Conservation (phyloP, 2,797 vertebrate species). For the Vireo griseus region DNA sequence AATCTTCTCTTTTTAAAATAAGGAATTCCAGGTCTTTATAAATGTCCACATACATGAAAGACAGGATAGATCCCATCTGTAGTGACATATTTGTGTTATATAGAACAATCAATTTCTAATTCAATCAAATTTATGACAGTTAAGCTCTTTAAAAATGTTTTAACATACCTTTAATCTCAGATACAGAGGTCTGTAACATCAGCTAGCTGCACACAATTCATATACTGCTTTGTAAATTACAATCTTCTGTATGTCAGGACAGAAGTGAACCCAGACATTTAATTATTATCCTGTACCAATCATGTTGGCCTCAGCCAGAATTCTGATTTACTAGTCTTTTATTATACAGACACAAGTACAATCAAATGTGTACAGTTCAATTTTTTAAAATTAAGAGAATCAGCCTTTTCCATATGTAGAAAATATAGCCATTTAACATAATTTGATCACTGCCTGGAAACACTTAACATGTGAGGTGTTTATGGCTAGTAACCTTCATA, state of each 20-base stretch:
- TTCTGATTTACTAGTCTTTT: conserved; percentile 24
- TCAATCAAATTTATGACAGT: conserved; percentile 28
- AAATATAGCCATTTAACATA: neutral
- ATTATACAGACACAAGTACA: neutral
- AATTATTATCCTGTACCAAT: conserved; percentile 29
- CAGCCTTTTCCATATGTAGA: conserved; percentile 15
- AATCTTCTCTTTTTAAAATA: neutral
- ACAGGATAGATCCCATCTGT: neutral
- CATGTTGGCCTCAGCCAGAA: conserved; percentile 30
- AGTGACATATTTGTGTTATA: conserved; percentile 28
- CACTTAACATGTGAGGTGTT: neutral
- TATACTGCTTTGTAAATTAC: conserved; percentile 8
- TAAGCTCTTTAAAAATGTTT: conserved; percentile 6
- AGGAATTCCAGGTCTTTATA: neutral
- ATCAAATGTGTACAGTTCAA: neutral
- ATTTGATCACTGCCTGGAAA: conserved; percentile 7
- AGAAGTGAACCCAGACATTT: conserved; percentile 14
- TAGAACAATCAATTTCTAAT: conserved; percentile 34
- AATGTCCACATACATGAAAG: neutral
- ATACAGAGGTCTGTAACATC: neutral
- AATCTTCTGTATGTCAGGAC: neutral
- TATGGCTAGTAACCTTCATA: neutral
- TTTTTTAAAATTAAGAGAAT: conserved; percentile 27
- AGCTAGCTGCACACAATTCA: neutral
- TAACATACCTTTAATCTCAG: conserved; percentile 25